Percentiles rank a stretch among this genome's conserved stretches.
These are phyloP conservation scores for Xerus inauris DNA, from an alignment of 2,113 vertebrate genomes.

Conservation along the genomic window DNA sequence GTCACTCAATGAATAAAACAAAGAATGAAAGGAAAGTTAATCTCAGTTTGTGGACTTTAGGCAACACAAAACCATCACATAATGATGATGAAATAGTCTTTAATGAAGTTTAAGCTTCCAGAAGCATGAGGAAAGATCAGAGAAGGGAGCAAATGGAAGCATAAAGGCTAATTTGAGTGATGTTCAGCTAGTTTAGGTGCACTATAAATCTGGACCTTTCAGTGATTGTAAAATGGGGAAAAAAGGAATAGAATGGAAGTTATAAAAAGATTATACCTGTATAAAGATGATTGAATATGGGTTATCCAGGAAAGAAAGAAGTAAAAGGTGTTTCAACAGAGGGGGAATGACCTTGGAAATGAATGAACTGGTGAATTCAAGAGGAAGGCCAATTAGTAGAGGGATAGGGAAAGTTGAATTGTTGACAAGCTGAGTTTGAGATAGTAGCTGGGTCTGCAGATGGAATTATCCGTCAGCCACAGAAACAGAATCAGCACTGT, in stretches of 20 bases:
- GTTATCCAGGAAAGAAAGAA: neutral
- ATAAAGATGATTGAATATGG: neutral
- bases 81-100: neutral
- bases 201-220: neutral
- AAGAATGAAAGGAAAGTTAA: neutral
- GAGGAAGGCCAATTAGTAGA: neutral
- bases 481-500: neutral
- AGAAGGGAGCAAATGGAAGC: neutral
- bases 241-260: neutral
- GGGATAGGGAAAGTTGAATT: neutral
- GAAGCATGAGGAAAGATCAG: neutral
- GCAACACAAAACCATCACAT: neutral
- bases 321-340: neutral
- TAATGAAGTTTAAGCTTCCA: neutral
- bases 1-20: neutral
- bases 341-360: neutral
- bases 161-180: neutral
- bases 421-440: neutral
- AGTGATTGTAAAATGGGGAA: conserved; percentile 28
- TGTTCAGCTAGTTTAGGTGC: neutral
- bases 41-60: neutral
- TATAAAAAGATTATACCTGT: neutral
- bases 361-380: neutral
- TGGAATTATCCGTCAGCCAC: neutral
- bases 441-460: neutral